phyloP scores from a whole-genome alignment of 2,888 invertebrate genomes.

The Microchrysa polita region DNA sequence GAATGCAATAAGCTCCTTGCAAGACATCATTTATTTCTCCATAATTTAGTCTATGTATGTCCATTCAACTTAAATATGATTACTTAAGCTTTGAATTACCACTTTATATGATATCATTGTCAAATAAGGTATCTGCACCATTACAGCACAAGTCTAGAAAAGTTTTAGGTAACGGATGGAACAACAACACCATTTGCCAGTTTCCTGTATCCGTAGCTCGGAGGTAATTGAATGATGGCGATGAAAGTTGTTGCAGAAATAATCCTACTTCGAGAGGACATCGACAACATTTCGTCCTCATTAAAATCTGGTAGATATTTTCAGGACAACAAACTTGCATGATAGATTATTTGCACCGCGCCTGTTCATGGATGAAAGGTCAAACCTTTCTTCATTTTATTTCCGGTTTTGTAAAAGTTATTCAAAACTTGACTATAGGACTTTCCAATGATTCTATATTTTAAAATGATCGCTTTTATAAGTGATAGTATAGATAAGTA shows the following conservation, averaged over 20 bases:
- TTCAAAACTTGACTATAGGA: slow-evolving; percentile 25
- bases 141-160: slow-evolving; percentile 39
- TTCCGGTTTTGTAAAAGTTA: slow-evolving; percentile 40
- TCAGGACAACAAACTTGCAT: slow-evolving; percentile 34
- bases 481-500: too few relatives aligned
- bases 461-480: too few relatives aligned
- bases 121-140: slow-evolving; percentile 22
- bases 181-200: slow-evolving; percentile 51
- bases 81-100: slow-evolving; percentile 44
- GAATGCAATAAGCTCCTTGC: too few relatives aligned
- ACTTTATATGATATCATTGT: slow-evolving; percentile 17
- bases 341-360: slow-evolving; percentile 30
- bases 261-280: slow-evolving; percentile 12
- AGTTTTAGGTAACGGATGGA: slow-evolving; percentile 51
- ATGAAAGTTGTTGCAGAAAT: slow-evolving; percentile 26
- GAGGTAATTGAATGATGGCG: slow-evolving; percentile 29
- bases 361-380: slow-evolving; percentile 22
- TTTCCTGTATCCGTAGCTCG: slow-evolving; percentile 50
- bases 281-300: slow-evolving; percentile 39
- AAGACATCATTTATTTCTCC: too few relatives aligned
- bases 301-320: slow-evolving; percentile 40
- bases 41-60: too few relatives aligned
- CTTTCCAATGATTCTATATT: slow-evolving; percentile 34
- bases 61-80: too few relatives aligned
- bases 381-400: slow-evolving; percentile 36